Percentiles rank a stretch among this genome's conserved stretches.
Evolutionary conservation across 2,888 invertebrate genomes (phyloP).

Genomic region (Clostera curtula): DNA sequence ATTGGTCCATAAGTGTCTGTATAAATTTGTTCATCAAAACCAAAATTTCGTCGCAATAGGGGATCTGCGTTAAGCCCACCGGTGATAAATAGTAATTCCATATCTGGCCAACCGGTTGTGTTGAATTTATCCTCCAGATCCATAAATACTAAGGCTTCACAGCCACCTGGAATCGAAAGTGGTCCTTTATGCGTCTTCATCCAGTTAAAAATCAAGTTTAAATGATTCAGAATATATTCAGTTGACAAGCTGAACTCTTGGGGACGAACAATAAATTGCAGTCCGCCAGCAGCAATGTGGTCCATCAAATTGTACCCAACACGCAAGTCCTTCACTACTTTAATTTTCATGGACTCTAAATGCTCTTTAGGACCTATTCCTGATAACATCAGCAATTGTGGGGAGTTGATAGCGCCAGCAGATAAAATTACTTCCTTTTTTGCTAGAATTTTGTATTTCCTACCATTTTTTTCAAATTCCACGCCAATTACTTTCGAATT

Average conservation of each 20-base stretch:
- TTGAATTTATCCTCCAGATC: conserved; percentile 75
- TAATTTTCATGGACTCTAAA: conserved; percentile 70
- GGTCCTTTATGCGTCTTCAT: conserved; percentile 71
- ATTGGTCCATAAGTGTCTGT: conserved; percentile 51
- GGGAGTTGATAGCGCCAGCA: conserved; percentile 85
- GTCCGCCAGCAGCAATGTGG: conserved; percentile 78
- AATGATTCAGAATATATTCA: conserved; percentile 49
- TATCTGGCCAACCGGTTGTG: conserved; percentile 76
- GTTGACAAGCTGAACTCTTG: conserved; percentile 46
- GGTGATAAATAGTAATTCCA: conserved; percentile 77
- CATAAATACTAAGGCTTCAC: conserved; percentile 79
- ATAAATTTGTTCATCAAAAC: conserved; percentile 64
- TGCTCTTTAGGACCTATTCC: conserved; percentile 81
- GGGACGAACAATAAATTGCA: conserved; percentile 71
- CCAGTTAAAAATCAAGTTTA: conserved; percentile 69
- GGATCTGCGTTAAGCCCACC: conserved; percentile 70
- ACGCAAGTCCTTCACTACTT: conserved; percentile 70
- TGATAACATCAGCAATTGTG: conserved; percentile 86
- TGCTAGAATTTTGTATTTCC: conserved; percentile 71
- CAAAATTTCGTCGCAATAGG: conserved; percentile 64
- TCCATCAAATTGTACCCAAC: conserved; percentile 83
- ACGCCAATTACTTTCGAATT: conserved; percentile 76
- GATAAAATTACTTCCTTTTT: conserved; percentile 83
- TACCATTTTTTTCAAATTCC: conserved; percentile 70
- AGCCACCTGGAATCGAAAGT: conserved; percentile 78